These are phyloP conservation scores for Psittacula derbiana DNA, from an alignment of 2,797 vertebrate species.

Conservation along the genomic window DNA sequence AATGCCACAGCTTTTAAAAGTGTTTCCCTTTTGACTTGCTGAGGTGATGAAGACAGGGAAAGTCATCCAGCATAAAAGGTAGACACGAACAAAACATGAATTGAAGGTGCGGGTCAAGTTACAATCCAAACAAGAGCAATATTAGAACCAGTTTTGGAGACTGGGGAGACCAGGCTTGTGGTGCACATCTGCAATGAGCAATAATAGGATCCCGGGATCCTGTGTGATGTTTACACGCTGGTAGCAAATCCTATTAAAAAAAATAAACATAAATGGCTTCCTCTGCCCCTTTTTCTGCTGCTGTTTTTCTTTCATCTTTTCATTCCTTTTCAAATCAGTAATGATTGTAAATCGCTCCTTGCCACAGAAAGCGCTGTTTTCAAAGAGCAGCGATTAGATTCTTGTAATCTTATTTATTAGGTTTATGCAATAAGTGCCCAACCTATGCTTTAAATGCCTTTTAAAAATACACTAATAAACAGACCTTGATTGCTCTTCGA, in stretches of 20 bases:
- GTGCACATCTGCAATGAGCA: constrained; percentile 5
- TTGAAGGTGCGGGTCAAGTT: constrained; percentile 11
- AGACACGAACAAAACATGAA: neutral
- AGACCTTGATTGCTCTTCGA: constrained; percentile 17
- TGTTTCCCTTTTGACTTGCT: constrained; percentile 54
- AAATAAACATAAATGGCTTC: neutral
- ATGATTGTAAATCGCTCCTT: neutral
- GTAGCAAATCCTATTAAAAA: neutral
- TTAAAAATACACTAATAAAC: constrained; percentile 20
- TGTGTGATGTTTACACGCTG: neutral
- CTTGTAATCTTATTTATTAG: constrained; percentile 37
- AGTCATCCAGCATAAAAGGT: constrained; percentile 62
- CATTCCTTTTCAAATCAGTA: constrained; percentile 26
- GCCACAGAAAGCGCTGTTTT: neutral
- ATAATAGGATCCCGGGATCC: neutral
- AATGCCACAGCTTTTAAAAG: constrained; percentile 59
- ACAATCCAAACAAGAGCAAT: constrained; percentile 65
- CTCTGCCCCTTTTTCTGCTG: neutral
- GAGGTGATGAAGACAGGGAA: constrained; percentile 63
- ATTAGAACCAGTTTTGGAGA: constrained; percentile 47
- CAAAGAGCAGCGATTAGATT: constrained; percentile 1
- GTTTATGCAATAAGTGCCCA: constrained; percentile 32
- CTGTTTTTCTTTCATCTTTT: constrained; percentile 64
- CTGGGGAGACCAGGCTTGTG: constrained; percentile 9
- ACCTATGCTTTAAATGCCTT: constrained; percentile 2